Evolutionary conservation across 2,888 invertebrate genomes (phyloP).

Genomic region (Spisula solida): DNA sequence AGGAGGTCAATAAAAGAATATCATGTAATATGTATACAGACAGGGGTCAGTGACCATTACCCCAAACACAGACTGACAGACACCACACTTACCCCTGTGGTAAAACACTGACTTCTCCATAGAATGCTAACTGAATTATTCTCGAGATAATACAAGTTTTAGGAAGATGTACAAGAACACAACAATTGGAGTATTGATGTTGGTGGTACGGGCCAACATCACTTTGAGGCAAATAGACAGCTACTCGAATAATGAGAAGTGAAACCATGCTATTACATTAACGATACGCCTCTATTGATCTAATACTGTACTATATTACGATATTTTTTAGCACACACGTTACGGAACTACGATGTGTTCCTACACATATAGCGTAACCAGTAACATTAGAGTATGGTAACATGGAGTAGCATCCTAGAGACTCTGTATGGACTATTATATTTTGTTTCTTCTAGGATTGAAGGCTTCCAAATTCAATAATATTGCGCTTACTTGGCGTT

Average conservation of each 20-base stretch:
- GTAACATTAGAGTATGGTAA: no score
- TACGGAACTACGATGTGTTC: background rate
- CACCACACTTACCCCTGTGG: background rate
- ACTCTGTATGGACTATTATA: background rate
- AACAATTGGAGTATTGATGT: conserved; percentile 24
- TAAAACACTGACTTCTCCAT: background rate
- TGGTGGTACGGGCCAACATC: background rate
- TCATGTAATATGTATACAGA: no score
- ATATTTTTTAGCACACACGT: background rate
- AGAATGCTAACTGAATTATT: conserved; percentile 1
- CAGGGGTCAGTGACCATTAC: conserved; percentile 11
- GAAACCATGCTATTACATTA: conserved; percentile 12
- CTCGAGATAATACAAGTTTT: background rate
- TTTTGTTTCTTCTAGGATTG: conserved; percentile 9
- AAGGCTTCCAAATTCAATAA: conserved; percentile 26
- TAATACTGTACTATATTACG: background rate
- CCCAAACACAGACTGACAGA: background rate
- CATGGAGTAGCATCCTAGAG: background rate
- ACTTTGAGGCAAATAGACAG: conserved; percentile 17
- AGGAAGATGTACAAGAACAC: background rate
- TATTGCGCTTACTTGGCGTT: background rate
- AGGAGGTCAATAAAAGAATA: no score
- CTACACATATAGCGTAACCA: background rate
- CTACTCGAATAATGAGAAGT: background rate
- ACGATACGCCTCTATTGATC: background rate